Evolutionary conservation across 2,888 invertebrate genomes (phyloP).

Genomic region (Heteromurus nitidus): DNA sequence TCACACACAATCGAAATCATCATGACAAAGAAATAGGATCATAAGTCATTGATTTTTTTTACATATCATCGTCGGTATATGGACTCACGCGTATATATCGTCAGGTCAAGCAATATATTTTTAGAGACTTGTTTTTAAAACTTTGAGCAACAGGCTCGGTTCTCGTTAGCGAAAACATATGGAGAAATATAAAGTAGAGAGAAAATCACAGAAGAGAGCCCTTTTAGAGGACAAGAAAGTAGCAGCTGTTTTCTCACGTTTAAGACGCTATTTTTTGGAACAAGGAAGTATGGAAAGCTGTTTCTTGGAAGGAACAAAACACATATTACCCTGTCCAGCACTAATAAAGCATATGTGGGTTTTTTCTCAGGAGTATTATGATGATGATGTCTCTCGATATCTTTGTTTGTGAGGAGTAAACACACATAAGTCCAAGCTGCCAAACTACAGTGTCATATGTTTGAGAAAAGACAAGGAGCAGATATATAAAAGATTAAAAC

Average conservation of each 20-base stretch:
- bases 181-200: constrained; percentile 16
- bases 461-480: constrained; percentile 46
- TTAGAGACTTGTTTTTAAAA: neutral
- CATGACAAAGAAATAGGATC: neutral
- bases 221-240: neutral
- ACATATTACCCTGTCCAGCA: neutral
- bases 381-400: constrained; percentile 7
- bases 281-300: constrained; percentile 12
- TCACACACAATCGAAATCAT: constrained; percentile 47
- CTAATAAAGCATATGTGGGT: neutral
- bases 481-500: constrained; percentile 67
- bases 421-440: neutral
- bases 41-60: constrained; percentile 10
- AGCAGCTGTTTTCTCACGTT: constrained; percentile 67
- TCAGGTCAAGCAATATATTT: neutral
- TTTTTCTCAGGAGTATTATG: constrained; percentile 63
- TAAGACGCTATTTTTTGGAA: constrained; percentile 48
- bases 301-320: constrained; percentile 2
- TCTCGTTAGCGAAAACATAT: neutral
- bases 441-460: constrained; percentile 61
- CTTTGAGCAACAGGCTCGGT: neutral
- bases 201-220: constrained; percentile 33
- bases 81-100: neutral
- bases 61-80: neutral
- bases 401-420: constrained; percentile 12